These are phyloP conservation scores for Drosophila quinaria DNA, from an alignment of 2,888 invertebrate species.

Conservation along the genomic window DNA sequence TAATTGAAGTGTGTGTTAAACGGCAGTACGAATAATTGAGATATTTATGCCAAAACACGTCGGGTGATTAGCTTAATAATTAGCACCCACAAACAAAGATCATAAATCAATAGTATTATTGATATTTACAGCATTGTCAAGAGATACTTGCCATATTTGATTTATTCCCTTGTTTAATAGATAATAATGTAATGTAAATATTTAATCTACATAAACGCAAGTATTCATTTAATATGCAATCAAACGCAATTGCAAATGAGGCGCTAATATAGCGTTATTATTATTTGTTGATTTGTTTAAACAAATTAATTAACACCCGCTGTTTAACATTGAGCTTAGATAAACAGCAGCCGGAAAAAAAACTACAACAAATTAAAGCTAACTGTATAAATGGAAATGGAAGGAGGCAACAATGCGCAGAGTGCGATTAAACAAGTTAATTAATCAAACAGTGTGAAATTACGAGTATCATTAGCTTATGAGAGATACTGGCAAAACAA, in stretches of 20 bases:
- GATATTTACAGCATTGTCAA: neutral
- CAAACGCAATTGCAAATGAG: conserved; percentile 26
- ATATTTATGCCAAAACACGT: conserved; percentile 24
- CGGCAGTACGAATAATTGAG: conserved; percentile 7
- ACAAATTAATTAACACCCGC: conserved; percentile 76
- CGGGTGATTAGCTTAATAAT: conserved; percentile 7
- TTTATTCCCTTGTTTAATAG: conserved; percentile 19
- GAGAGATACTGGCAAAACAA: neutral
- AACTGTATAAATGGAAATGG: conserved; percentile 26
- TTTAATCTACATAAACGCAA: conserved; percentile 6
- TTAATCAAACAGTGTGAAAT: conserved; percentile 62
- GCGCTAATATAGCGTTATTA: conserved; percentile 26
- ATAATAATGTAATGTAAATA: neutral
- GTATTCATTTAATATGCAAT: neutral
- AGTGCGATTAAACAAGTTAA: conserved; percentile 58
- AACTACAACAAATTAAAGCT: conserved; percentile 19
- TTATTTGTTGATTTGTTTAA: conserved; percentile 27
- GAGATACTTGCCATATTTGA: conserved; percentile 14
- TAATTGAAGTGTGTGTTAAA: conserved; percentile 10
- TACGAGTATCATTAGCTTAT: conserved; percentile 19
- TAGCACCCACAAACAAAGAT: neutral
- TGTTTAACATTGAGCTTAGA: conserved; percentile 57
- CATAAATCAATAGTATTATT: conserved; percentile 31
- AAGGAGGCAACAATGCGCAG: conserved; percentile 52
- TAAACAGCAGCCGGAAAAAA: conserved; percentile 14